These are phyloP conservation scores for Phania funesta DNA, from an alignment of 2,888 invertebrate genomes.

Conservation along the genomic window DNA sequence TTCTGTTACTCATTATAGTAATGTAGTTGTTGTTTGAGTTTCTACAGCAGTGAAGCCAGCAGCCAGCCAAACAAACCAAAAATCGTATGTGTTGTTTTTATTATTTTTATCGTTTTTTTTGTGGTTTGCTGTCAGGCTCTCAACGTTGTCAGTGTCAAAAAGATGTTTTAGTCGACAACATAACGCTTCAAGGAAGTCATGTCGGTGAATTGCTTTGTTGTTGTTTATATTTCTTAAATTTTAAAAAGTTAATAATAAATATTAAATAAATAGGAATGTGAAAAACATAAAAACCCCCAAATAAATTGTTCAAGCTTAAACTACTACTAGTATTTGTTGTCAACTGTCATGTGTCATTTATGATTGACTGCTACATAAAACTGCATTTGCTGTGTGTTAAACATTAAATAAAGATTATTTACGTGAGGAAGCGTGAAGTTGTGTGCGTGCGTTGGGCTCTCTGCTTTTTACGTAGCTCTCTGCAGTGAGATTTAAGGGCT, in stretches of 20 bases:
- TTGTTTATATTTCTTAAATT: conserved; percentile 28
- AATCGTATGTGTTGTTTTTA: conserved; percentile 51
- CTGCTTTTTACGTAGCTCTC: conserved; percentile 12
- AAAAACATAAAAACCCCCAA: too few relatives aligned
- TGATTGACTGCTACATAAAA: conserved; percentile 46
- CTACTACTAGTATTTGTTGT: background rate
- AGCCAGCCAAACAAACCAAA: conserved; percentile 41
- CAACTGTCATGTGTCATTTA: conserved; percentile 51
- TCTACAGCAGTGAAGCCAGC: conserved; percentile 37
- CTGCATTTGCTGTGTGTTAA: conserved; percentile 27
- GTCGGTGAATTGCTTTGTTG: conserved; percentile 72
- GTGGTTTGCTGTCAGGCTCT: conserved; percentile 75
- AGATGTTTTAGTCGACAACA: conserved; percentile 80
- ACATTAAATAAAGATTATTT: conserved; percentile 14
- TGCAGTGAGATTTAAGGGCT: background rate
- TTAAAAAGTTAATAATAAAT: background rate
- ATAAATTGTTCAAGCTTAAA: background rate
- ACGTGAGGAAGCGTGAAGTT: background rate
- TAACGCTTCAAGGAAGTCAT: conserved; percentile 79
- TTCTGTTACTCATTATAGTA: conserved; percentile 26
- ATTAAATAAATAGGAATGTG: background rate
- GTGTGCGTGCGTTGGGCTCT: conserved; percentile 11
- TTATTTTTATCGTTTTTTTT: conserved; percentile 49
- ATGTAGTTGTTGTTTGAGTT: conserved; percentile 39
- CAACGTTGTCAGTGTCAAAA: conserved; percentile 80